These are phyloP conservation scores for Drosophila mauritiana DNA, from an alignment of 1,140 invertebrate genomes.

Conservation along the genomic window DNA sequence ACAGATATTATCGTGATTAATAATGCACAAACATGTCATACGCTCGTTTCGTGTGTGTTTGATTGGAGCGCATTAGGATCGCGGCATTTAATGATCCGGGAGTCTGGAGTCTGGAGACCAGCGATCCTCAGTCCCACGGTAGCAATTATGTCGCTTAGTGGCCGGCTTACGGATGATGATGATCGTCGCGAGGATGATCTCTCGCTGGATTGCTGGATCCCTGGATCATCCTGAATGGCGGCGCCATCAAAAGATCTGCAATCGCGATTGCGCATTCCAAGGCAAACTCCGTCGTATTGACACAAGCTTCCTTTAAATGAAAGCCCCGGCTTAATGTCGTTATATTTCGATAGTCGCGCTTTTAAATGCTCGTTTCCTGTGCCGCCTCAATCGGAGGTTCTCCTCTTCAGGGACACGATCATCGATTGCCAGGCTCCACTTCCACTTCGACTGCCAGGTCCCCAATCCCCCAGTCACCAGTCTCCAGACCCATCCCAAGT, in stretches of 20 bases:
- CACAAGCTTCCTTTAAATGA: slow-evolving; percentile 77
- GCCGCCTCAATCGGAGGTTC: slow-evolving; percentile 33
- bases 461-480: slow-evolving; percentile 18
- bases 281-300: slow-evolving; percentile 68
- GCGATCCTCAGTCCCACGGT: slow-evolving; percentile 60
- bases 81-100: slow-evolving; percentile 66
- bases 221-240: slow-evolving; percentile 46
- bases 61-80: slow-evolving; percentile 82
- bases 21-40: slow-evolving; percentile 84
- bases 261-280: slow-evolving; percentile 65
- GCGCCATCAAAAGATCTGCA: slow-evolving; percentile 75
- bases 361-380: slow-evolving; percentile 82
- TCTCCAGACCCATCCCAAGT: slow-evolving; percentile 25
- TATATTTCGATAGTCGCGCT: slow-evolving; percentile 79
- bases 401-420: slow-evolving; percentile 75
- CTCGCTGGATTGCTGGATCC: too few relatives aligned
- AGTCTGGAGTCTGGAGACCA: slow-evolving; percentile 13
- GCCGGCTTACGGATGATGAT: slow-evolving; percentile 55
- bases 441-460: slow-evolving; percentile 24
- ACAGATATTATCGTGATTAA: slow-evolving; percentile 84
- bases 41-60: slow-evolving; percentile 84
- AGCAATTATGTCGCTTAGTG: slow-evolving; percentile 83
- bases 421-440: slow-evolving; percentile 46
- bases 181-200: slow-evolving; percentile 5
- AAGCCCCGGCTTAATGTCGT: slow-evolving; percentile 61